Evolutionary conservation across 1,140 invertebrate species (phyloP).

Genomic region (Sarcophaga bullata): DNA sequence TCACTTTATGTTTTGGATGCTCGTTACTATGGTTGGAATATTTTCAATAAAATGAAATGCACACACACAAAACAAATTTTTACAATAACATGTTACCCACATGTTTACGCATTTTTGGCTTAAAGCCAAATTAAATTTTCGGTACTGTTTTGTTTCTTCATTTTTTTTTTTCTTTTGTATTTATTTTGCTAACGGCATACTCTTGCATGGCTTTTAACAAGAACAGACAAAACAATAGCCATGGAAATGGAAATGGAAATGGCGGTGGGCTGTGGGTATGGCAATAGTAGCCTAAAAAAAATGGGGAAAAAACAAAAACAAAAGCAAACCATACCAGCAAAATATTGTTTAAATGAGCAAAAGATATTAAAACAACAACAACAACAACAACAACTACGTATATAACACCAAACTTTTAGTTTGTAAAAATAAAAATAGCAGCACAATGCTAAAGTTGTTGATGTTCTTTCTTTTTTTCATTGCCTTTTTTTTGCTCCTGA

Average conservation of each 20-base stretch:
- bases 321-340: conserved; percentile 6
- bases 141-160: too few species aligned
- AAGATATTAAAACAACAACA: conserved; percentile 39
- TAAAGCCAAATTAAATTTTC: conserved; percentile 44
- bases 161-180: too few species aligned
- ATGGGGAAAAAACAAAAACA: not conserved
- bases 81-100: conserved; percentile 40
- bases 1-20: not conserved
- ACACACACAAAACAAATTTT: conserved; percentile 15
- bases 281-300: not conserved
- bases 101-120: conserved; percentile 44
- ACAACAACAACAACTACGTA: not conserved
- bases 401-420: conserved; percentile 23
- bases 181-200: not conserved
- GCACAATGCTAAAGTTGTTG: not conserved
- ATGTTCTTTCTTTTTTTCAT: too few species aligned
- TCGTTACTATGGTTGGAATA: not conserved
- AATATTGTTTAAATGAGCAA: conserved; percentile 36
- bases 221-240: not conserved
- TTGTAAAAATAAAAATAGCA: conserved; percentile 5
- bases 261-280: not conserved
- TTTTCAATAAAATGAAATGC: conserved; percentile 25
- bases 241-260: not conserved
- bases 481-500: not conserved
- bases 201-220: not conserved